These are phyloP conservation scores for Cichladusa arquata DNA, from an alignment of 2,113 vertebrate species.

Conservation along the genomic window DNA sequence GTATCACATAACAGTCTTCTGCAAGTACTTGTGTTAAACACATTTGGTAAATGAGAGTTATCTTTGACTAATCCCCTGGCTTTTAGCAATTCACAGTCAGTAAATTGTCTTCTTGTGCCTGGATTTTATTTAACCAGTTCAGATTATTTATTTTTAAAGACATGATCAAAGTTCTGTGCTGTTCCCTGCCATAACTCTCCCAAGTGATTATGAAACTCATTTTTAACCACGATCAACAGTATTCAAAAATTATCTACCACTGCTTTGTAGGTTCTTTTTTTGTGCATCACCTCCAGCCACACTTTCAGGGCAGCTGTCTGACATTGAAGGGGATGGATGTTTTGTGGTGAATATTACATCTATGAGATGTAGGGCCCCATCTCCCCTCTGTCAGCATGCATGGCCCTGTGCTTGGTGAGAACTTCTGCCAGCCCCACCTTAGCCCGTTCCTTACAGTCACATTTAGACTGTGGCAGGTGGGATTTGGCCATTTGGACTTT, in stretches of 20 bases:
- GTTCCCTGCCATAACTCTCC: neutral
- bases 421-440: neutral
- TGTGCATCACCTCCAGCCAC: neutral
- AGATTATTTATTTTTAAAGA: constrained; percentile 40
- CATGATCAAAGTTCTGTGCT: neutral
- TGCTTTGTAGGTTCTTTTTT: neutral
- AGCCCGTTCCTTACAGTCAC: fast-evolving
- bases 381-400: neutral
- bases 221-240: neutral
- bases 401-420: fast-evolving
- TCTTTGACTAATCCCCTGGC: neutral
- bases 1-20: neutral
- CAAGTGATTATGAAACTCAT: neutral
- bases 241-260: neutral
- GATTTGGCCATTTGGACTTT: neutral
- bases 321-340: neutral
- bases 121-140: constrained; percentile 38
- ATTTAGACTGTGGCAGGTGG: neutral
- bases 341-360: neutral
- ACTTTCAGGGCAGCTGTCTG: neutral
- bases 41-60: neutral
- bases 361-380: neutral
- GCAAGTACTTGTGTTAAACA: neutral
- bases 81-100: constrained; percentile 1
- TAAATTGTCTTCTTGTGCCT: neutral